phyloP scores from a whole-genome alignment of 2,797 vertebrate species.

The Eulemur albifrons region DNA sequence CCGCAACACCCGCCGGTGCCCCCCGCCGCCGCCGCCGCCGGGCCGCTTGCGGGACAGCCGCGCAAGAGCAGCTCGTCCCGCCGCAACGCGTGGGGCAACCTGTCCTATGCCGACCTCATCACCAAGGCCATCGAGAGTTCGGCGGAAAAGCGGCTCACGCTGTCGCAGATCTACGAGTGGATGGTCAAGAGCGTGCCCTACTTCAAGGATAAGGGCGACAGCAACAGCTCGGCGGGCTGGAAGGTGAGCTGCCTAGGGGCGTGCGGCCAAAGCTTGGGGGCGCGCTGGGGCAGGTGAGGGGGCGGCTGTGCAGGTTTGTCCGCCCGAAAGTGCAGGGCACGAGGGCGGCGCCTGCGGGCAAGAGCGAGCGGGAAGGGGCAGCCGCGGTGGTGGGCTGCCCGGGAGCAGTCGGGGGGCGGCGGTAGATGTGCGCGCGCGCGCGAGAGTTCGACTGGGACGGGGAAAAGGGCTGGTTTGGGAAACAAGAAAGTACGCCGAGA shows the following conservation, averaged over 20 bases:
- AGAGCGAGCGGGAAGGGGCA: background rate
- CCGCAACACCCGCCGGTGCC: slow-evolving; percentile 89
- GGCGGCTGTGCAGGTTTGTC: background rate
- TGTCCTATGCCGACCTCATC: slow-evolving; percentile 98
- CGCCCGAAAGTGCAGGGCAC: background rate
- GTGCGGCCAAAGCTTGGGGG: background rate
- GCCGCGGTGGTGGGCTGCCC: background rate
- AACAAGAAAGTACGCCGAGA: background rate
- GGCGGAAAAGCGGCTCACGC: slow-evolving; percentile 94
- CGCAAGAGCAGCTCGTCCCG: slow-evolving; percentile 97
- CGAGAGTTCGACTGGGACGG: background rate
- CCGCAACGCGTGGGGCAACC: slow-evolving; percentile 97
- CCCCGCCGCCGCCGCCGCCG: slow-evolving; percentile 87
- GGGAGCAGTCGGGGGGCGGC: background rate
- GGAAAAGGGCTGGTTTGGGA: background rate
- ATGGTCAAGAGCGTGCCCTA: slow-evolving; percentile 98
- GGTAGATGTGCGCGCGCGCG: background rate
- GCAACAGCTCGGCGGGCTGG: slow-evolving; percentile 98
- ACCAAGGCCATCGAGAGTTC: slow-evolving; percentile 98
- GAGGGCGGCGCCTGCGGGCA: background rate
- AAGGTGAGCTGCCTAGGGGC: slow-evolving; percentile 87
- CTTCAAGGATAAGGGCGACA: slow-evolving; percentile 99
- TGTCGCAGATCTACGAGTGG: slow-evolving; percentile 99
- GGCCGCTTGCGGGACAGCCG: slow-evolving; percentile 88
- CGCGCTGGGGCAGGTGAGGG: background rate